Base-by-base conservation (phyloP, 1,140 invertebrate genomes). In the Conus betulinus region DNA sequence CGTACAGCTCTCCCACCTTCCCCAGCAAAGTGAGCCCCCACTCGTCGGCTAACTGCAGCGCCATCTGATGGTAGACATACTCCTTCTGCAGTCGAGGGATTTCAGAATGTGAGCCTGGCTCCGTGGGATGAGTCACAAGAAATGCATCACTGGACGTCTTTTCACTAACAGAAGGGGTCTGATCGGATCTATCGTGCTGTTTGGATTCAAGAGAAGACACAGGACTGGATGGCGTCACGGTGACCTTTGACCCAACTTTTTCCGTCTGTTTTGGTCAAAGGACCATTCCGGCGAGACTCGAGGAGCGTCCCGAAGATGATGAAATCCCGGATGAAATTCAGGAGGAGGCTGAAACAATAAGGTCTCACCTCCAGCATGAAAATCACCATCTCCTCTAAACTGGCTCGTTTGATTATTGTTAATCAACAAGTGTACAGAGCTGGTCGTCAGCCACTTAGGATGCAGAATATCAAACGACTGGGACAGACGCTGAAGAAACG, bases 1-100 rank as follows among this genome's bases (percentile, higher is more conserved):
- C 88, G 23, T 87, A 57, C 55, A 92, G 88, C 20, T 90, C 76
- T 13, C 88, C 88, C 52, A 92, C 89, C 51, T 88, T 86, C 27
- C 90, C 90, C 85, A 87, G 67, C n/a, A 90, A 81, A 1, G 79
- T 86, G 3, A 92, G 87, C 81, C 79, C 85, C n/a, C 89, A 52
- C n/a, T 91, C 90, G n/a, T 81, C 55, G 13, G 90, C 89, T 25
- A 92, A 51, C 63, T 87, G 71, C 23, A 67, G 55, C 23, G 84
- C 78, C 51, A 76, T 51, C 74, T 78, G 57, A 25, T 82, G 57
- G 82, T 60, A 87, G n/a, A 87, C 57, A 25, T 82, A 57, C 27
- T 23, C n/a, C 55, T 67, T 87, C 63, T 79, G 39, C 4, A 25
- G 27, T 4, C 63, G 57, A 85, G 27, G 27, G 55, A 11, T 71